Conservation (phyloP, 2,888 invertebrate species). For the Strigamia crassipes region DNA sequence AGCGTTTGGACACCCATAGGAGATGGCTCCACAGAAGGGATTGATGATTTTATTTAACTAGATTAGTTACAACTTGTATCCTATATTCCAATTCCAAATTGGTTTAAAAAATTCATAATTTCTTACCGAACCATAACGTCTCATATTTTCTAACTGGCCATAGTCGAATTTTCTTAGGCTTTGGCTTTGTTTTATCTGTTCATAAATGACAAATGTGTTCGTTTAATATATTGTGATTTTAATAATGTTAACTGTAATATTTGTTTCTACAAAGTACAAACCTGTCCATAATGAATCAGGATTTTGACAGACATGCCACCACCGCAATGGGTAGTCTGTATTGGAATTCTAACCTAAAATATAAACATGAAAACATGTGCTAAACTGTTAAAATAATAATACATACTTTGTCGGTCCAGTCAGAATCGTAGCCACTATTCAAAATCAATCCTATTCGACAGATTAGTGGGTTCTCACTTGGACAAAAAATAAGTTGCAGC, state of each 20-base stretch:
- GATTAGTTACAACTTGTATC: no score
- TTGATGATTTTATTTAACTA: no score
- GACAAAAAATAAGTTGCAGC: neutral
- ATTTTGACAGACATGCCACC: neutral
- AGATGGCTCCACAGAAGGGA: no score
- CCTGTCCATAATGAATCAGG: neutral
- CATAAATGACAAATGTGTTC: neutral
- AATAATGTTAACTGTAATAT: no score
- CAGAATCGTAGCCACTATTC: neutral
- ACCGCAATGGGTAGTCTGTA: neutral
- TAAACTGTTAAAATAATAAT: no score
- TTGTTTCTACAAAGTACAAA: neutral
- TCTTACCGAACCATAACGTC: no score
- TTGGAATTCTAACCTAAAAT: neutral
- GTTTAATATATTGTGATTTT: neutral
- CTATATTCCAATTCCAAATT: no score
- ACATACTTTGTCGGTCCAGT: neutral
- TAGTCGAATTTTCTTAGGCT: neutral
- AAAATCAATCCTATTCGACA: neutral
- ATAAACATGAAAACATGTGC: neutral
- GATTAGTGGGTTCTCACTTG: neutral
- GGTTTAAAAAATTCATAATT: neutral
- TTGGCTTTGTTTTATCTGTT: neutral
- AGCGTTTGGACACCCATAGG: no score
- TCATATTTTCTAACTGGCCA: no score